Evolutionary conservation across 2,797 vertebrate genomes (phyloP).

Genomic region (Lepidocolaptes lacrymiger): DNA sequence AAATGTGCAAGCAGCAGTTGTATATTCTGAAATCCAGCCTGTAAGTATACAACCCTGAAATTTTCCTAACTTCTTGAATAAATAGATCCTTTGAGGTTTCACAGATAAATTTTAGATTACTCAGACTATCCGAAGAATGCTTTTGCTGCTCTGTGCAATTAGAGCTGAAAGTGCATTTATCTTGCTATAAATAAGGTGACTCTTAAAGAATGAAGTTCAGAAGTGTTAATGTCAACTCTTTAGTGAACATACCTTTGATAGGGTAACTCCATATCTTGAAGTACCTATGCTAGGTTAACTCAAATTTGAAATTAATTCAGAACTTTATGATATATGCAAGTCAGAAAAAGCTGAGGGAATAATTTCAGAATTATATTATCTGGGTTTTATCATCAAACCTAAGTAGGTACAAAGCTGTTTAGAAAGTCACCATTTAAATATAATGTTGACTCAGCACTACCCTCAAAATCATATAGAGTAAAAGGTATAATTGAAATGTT

Average conservation of each 20-base stretch:
- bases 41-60: background rate
- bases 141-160: background rate
- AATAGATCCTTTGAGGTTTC: background rate
- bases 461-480: background rate
- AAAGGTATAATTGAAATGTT: background rate
- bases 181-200: slow-evolving; percentile 46
- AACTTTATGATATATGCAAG: background rate
- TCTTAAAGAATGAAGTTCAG: slow-evolving; percentile 50
- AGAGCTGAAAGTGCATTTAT: slow-evolving; percentile 47
- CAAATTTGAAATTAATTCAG: background rate
- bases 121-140: background rate
- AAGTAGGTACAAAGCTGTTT: background rate
- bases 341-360: background rate
- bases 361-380: background rate
- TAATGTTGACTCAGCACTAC: background rate
- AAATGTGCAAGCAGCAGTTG: slow-evolving; percentile 8
- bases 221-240: slow-evolving; percentile 38
- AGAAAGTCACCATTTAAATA: background rate
- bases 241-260: background rate
- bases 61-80: slow-evolving; percentile 27
- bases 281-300: background rate
- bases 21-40: background rate
- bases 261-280: background rate
- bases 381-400: background rate
- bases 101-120: background rate